Base-by-base conservation (phyloP, 2,888 invertebrate genomes). In the Keiferia lycopersicella region DNA sequence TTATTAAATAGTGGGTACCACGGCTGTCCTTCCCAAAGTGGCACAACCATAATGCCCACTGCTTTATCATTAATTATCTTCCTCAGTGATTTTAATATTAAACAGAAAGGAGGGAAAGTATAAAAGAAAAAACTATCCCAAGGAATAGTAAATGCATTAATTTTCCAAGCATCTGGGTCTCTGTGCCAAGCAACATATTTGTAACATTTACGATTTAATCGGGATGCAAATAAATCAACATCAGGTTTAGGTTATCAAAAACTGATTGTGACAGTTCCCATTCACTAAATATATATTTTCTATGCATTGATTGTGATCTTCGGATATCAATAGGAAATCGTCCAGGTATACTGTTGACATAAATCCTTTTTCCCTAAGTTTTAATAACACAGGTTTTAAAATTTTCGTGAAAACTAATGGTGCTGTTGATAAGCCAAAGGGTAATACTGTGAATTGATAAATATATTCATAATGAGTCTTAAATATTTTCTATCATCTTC, bases 111-210 rank as follows among this genome's bases (percentile, higher is more conserved):
- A 6, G 53, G 53, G 30, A 70, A 69, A 4, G 68, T 66, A 20
- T 69, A 69, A 48, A 69, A 69, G 48, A 8, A 63, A 26, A 64
- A 60, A n/a, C 22, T 14, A 14, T n/a, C 11, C 69, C 69, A 71
- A 30, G 63, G 39, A 39, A 71, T 7, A 7, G 69, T 71, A 45
- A 68, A 68, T 0, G 68, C 66, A 53, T 53, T 12, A 22, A 53
- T 22, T 14, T 8, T 26, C 12, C 14, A 53, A 6, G 53, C 53
- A 53, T 53, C 53, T 1, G 67, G 67, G 26, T 61, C 61, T 0
- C 8, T 12, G 10, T 64, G 26, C 64, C 64, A 64, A 8, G 64
- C 58, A 45, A 61, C 38, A 34, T 61, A 61, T 30, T 22, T 64
- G 10, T 38, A 12, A 20, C 63, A 63, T 57, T 63, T 63, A 2